Evolutionary conservation across 2,113 vertebrate genomes (phyloP), one percentile per base, ranked within the genome.

Genomic region (Platanista minor): DNA sequence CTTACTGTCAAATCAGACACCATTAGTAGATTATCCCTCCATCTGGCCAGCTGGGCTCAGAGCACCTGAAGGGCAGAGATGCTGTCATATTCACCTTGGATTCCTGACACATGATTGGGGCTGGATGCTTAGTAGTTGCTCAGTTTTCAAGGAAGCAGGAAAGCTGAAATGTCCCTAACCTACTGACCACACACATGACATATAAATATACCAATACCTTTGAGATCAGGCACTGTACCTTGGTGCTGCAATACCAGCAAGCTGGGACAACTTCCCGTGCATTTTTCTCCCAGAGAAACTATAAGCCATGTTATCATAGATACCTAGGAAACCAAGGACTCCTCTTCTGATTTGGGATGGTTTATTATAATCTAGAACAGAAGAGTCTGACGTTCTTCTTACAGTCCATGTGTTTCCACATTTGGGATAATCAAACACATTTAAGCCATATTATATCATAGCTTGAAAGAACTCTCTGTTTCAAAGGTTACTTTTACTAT

Each of bases 401-500:
- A 1, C 0, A 59, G 2, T 7, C 81, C 80, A 72, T n/a, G 17
- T 14, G 25, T 84, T 54, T 87, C 91, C 20, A 36, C 54, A 36
- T 87, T 90, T 92, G 67, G 10, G 77, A 31, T 93, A 80, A 54
- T 4, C 33, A 72, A 75, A 14, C 41, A 89, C 8, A 29, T 10
- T 57, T 14, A 43, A 1, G 2, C 3, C 31, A 92, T 9, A 85
- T 29, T 62, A 67, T 2, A 46, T 81, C 72, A 82, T 36, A 87
- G 71, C 41, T 57, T 96, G 90, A 90, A 61, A 91, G 39, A 93
- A 66, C 33, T 23, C 8, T 77, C 81, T 85, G 15, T 86, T 91
- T 83, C 84, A 87, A 92, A 94, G 39, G 49, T 82, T 61, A 74
- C 36, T 94, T 97, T 91, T 90, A 91, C 31, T 91, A 54, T 75